Evolutionary conservation across 2,113 vertebrate genomes (phyloP).

Genomic region (Callipepla californica): DNA sequence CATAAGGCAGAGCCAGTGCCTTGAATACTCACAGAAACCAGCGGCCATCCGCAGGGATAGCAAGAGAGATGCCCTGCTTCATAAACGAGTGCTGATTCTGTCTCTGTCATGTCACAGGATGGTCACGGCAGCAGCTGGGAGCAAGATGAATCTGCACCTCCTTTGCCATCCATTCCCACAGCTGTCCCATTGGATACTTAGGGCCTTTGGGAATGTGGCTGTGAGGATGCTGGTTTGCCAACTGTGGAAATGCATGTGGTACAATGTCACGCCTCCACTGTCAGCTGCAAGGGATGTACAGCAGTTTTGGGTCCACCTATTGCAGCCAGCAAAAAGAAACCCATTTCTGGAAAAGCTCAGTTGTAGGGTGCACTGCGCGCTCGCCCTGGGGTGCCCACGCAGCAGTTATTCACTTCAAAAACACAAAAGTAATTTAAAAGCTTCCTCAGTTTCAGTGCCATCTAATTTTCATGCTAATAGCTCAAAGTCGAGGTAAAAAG

Average conservation of each 20-base stretch:
- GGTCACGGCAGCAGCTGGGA: neutral
- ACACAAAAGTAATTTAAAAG: neutral
- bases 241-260: neutral
- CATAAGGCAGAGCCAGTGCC: neutral
- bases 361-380: accelerated
- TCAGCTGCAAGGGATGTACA: neutral
- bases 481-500: constrained; percentile 29
- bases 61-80: neutral
- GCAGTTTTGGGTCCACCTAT: neutral
- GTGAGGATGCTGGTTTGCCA: accelerated
- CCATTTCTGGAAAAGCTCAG: neutral
- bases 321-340: neutral
- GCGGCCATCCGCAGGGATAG: neutral
- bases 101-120: neutral
- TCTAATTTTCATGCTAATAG: neutral
- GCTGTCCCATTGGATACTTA: neutral
- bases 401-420: neutral
- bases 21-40: neutral
- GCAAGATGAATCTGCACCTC: neutral
- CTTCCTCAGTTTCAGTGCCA: neutral
- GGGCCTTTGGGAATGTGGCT: neutral
- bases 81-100: neutral
- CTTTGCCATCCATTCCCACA: neutral
- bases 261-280: neutral
- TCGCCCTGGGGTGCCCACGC: neutral